Conservation (phyloP, 2,113 vertebrate species). For the Monopterus albus region DNA sequence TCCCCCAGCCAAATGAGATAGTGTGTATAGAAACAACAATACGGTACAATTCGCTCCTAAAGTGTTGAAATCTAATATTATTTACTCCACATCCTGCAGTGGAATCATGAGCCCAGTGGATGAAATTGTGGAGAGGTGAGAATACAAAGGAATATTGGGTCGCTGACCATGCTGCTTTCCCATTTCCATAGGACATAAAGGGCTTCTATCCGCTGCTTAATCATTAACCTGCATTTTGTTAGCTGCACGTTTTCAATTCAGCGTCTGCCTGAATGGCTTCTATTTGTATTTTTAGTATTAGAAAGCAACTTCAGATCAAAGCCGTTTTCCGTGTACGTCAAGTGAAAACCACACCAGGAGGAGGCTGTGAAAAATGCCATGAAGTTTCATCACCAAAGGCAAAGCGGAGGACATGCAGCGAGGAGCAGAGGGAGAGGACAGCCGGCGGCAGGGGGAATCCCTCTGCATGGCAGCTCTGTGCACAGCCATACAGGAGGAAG, state of each 20-base stretch:
- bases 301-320: slow-evolving; percentile 43
- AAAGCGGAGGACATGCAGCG: slow-evolving; percentile 79
- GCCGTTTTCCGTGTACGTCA: slow-evolving; percentile 31
- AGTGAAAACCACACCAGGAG: slow-evolving; percentile 52
- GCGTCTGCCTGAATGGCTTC: neutral
- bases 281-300: neutral
- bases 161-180: slow-evolving; percentile 60
- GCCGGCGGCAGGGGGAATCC: slow-evolving; percentile 84
- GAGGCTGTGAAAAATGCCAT: slow-evolving; percentile 71
- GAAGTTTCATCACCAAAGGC: slow-evolving; percentile 84
- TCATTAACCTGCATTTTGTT: slow-evolving; percentile 72
- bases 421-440: slow-evolving; percentile 80
- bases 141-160: slow-evolving; percentile 65
- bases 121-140: slow-evolving; percentile 11
- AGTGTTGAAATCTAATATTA: slow-evolving; percentile 45
- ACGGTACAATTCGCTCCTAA: slow-evolving; percentile 27
- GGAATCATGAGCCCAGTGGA: slow-evolving; percentile 36
- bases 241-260: slow-evolving; percentile 41
- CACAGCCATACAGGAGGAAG: slow-evolving; percentile 82
- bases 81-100: slow-evolving; percentile 33
- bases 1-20: slow-evolving; percentile 68
- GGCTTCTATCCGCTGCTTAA: slow-evolving; percentile 67
- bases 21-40: slow-evolving; percentile 47
- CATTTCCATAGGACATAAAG: slow-evolving; percentile 68
- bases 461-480: slow-evolving; percentile 92